These are phyloP conservation scores for Alosa alosa DNA, from an alignment of 2,113 vertebrate genomes.

Conservation along the genomic window DNA sequence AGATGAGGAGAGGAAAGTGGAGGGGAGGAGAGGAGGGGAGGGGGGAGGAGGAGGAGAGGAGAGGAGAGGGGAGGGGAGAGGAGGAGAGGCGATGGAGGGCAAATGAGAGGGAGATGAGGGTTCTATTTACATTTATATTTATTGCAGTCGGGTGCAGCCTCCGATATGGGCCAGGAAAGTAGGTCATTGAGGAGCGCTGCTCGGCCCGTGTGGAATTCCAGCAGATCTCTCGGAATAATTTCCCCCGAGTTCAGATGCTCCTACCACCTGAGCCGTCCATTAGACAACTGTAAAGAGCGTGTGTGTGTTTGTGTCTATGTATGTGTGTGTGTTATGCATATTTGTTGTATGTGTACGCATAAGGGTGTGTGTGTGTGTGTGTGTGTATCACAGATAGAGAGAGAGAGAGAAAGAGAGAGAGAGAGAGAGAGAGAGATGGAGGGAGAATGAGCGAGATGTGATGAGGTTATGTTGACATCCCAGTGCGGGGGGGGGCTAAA, in stretches of 20 bases:
- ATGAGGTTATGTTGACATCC: slow-evolving; percentile 40
- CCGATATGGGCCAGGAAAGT: background rate
- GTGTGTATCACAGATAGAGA: background rate
- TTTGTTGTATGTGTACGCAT: background rate
- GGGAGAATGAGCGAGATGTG: slow-evolving; percentile 1
- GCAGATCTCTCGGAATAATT: background rate
- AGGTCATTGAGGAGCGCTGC: background rate
- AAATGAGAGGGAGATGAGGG: background rate
- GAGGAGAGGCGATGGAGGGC: no score
- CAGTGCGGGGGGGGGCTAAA: slow-evolving; percentile 15
- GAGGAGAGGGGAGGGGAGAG: no score
- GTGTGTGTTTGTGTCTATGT: background rate
- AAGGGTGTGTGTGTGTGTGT: background rate
- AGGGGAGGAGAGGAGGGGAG: background rate
- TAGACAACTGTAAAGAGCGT: background rate
- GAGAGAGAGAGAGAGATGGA: background rate
- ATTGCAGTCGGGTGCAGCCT: background rate
- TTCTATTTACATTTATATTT: slow-evolving; percentile 1
- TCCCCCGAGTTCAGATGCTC: background rate
- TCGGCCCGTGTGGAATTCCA: background rate
- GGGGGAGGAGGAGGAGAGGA: no score
- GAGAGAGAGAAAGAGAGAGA: background rate
- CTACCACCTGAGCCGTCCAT: background rate
- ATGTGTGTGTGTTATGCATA: background rate
- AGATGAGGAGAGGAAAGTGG: no score